These are phyloP conservation scores for Volucella inflata DNA, from an alignment of 2,888 invertebrate genomes.

Conservation along the genomic window DNA sequence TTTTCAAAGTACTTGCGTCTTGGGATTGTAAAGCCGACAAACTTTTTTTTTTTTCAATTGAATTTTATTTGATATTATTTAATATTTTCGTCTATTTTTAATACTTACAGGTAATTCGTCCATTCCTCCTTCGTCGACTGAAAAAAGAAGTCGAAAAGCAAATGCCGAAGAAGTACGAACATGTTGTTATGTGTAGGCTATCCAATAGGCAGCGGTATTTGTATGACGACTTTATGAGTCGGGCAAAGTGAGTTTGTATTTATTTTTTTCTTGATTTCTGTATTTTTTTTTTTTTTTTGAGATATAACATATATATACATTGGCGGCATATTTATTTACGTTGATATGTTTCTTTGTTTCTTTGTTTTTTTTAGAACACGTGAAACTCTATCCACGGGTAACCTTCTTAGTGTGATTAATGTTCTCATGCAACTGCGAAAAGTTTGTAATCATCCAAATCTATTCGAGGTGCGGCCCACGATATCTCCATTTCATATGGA, in stretches of 20 bases:
- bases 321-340: too few relatives aligned
- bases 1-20: too few relatives aligned
- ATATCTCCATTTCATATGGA: conserved; percentile 96
- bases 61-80: not conserved
- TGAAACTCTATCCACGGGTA: conserved; percentile 96
- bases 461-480: conserved; percentile 98
- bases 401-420: conserved; percentile 97
- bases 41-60: not conserved
- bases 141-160: conserved; percentile 98
- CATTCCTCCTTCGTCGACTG: conserved; percentile 95
- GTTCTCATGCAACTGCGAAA: conserved; percentile 98
- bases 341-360: not conserved
- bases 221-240: conserved; percentile 99
- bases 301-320: not conserved
- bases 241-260: conserved; percentile 90
- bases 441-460: conserved; percentile 99
- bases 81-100: not conserved
- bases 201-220: conserved; percentile 98
- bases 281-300: not conserved
- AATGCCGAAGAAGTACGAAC: conserved; percentile 98
- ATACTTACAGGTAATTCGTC: conserved; percentile 90
- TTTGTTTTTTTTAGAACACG: conserved; percentile 89
- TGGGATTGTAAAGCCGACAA: not conserved
- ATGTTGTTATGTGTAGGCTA: conserved; percentile 95
- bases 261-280: not conserved